phyloP scores from a whole-genome alignment of 2,113 vertebrate genomes.

The Eclectus roratus region DNA sequence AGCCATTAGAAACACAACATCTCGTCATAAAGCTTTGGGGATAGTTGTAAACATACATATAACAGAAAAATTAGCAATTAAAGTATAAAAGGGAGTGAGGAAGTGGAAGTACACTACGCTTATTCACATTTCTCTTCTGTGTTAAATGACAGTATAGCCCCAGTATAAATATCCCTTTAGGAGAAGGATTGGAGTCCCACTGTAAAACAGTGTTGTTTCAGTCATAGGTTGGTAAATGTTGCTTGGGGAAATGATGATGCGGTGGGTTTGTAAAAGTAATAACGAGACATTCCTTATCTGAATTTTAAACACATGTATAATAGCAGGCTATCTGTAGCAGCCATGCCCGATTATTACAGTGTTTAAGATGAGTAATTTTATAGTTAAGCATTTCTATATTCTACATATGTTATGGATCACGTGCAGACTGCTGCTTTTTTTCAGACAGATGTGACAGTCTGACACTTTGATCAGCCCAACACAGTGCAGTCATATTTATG shows the following conservation, averaged over 20 bases:
- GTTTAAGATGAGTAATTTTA: neutral
- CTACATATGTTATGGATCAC: neutral
- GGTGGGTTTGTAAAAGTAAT: neutral
- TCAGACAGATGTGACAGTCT: neutral
- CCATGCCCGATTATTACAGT: neutral
- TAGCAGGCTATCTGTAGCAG: neutral
- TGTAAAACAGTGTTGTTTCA: neutral
- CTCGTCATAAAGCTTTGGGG: neutral
- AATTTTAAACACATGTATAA: neutral
- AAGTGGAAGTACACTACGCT: accelerated
- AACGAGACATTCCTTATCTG: neutral
- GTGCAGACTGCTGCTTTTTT: neutral
- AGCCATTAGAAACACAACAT: too few relatives aligned
- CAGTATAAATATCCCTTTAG: neutral
- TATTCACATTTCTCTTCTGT: neutral
- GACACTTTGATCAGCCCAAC: neutral
- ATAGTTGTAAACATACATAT: accelerated
- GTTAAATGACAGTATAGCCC: too few relatives aligned
- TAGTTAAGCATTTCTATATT: neutral
- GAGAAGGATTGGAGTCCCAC: neutral
- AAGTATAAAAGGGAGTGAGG: neutral
- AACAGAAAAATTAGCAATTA: neutral
- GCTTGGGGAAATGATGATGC: neutral
- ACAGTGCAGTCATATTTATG: neutral
- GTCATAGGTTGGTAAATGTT: neutral